Evolutionary conservation across 2,113 vertebrate species (phyloP).

Genomic region (Gopherus evgoodei): DNA sequence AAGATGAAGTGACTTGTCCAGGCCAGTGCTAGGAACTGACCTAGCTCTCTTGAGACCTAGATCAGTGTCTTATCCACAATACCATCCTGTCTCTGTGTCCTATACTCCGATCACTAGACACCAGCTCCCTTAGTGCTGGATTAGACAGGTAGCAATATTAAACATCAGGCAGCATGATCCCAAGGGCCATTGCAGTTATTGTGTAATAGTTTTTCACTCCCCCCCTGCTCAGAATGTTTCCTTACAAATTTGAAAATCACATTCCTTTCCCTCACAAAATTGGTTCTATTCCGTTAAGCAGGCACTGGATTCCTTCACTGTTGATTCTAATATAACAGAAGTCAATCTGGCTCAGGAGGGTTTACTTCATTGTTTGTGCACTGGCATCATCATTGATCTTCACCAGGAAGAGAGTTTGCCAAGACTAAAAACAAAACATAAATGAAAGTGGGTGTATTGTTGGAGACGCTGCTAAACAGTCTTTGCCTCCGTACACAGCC

Average conservation of each 20-base stretch:
- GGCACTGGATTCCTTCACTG: conserved; percentile 21
- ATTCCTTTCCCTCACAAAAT: not conserved
- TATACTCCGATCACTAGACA: not conserved
- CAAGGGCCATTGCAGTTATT: not conserved
- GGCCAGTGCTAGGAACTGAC: not conserved
- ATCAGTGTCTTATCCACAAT: not conserved
- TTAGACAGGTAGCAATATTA: accelerated
- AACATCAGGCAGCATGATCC: accelerated
- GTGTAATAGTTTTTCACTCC: not conserved
- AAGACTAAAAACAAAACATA: conserved; percentile 41
- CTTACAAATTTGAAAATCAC: not conserved
- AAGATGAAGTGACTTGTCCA: not conserved
- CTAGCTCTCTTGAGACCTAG: not conserved
- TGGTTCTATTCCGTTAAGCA: conserved; percentile 12
- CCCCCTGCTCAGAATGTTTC: not conserved
- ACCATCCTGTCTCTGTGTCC: not conserved
- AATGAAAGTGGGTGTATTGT: conserved; percentile 59
- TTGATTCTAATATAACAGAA: conserved; percentile 48
- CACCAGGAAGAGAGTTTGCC: conserved; percentile 26
- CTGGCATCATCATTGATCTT: conserved; percentile 37
- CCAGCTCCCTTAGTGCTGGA: not conserved
- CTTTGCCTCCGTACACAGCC: not conserved
- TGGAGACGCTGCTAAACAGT: conserved; percentile 59
- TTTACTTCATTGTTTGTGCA: conserved; percentile 59
- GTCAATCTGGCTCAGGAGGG: not conserved